Percentiles rank a stretch among this genome's conserved stretches.
Conservation (phyloP, 2,797 vertebrate species). For the Melanotaenia nigrans region DNA sequence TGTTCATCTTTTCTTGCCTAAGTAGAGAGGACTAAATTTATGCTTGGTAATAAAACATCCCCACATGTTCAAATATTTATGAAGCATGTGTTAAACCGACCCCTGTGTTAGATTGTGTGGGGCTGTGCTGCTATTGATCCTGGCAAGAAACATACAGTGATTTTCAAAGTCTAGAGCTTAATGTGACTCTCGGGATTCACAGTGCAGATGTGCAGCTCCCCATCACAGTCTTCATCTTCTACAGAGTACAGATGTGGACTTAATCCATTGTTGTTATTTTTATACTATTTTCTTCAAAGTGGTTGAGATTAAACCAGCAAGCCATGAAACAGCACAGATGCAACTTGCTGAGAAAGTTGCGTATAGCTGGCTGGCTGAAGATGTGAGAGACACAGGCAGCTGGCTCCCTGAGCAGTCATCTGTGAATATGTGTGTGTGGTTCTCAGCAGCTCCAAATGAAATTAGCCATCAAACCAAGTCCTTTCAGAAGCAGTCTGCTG, state of each 20-base stretch:
- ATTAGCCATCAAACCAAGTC: constrained; percentile 71
- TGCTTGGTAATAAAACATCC: constrained; percentile 48
- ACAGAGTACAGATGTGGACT: not conserved
- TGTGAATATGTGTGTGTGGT: constrained; percentile 37
- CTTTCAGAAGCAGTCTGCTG: constrained; percentile 67
- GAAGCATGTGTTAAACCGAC: constrained; percentile 42
- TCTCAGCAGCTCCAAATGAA: constrained; percentile 69
- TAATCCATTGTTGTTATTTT: constrained; percentile 25
- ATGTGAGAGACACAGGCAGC: constrained; percentile 59
- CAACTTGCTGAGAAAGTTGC: constrained; percentile 46
- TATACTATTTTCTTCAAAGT: constrained; percentile 7
- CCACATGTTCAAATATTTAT: constrained; percentile 62
- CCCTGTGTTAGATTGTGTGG: constrained; percentile 29
- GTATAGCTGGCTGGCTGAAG: constrained; percentile 47
- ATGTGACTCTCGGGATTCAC: constrained; percentile 40
- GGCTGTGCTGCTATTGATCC: constrained; percentile 41
- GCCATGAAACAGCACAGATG: constrained; percentile 26
- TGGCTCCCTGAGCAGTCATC: constrained; percentile 60
- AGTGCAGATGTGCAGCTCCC: constrained; percentile 17
- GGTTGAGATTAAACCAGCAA: constrained; percentile 9
- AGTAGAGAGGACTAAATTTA: constrained; percentile 35
- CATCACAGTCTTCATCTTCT: constrained; percentile 2
- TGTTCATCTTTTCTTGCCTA: constrained; percentile 22
- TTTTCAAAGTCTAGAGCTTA: constrained; percentile 39
- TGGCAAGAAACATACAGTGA: constrained; percentile 28